Conservation (phyloP, 2,113 vertebrate species). For the Baryphthengus martii region DNA sequence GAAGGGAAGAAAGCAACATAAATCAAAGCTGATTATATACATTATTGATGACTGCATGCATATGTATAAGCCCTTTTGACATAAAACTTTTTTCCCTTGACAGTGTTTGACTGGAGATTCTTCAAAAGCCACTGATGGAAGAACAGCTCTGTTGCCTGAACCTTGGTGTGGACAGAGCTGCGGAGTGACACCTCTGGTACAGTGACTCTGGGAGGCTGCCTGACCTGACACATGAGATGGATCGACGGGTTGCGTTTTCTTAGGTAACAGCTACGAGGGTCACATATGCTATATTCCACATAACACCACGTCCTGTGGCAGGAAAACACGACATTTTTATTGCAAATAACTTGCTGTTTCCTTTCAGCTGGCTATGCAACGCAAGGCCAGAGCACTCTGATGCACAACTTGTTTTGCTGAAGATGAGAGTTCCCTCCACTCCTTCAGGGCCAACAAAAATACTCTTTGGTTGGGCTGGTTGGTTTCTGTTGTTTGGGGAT, state of each 20-base stretch:
- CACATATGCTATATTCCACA: neutral
- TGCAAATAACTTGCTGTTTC: neutral
- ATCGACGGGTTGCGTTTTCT: neutral
- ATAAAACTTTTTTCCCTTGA: neutral
- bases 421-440: neutral
- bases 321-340: neutral
- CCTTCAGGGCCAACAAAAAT: neutral
- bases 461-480: too few species aligned
- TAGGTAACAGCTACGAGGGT: neutral
- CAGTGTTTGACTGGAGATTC: neutral
- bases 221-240: neutral
- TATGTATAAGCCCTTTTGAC: neutral
- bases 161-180: neutral
- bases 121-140: neutral
- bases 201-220: neutral
- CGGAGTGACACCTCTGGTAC: neutral
- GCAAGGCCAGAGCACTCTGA: neutral
- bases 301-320: accelerated
- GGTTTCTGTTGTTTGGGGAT: too few species aligned
- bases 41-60: neutral
- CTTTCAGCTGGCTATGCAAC: neutral
- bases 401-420: neutral
- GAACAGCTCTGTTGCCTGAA: neutral
- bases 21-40: neutral
- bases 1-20: neutral